phyloP scores from a whole-genome alignment of 2,113 vertebrate genomes.

The Noturus placidus region DNA sequence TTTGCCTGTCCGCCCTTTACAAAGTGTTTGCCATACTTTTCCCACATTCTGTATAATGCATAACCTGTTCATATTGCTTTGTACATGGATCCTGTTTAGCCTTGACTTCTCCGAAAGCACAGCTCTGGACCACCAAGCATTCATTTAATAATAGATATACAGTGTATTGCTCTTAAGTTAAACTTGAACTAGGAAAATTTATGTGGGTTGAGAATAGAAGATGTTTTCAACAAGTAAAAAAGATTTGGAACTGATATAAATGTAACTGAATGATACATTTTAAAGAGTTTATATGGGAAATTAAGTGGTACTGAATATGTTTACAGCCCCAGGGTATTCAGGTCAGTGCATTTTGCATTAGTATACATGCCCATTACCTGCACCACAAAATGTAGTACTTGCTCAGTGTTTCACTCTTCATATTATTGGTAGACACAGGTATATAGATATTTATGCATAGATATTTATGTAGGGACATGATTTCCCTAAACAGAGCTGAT shows the following conservation, averaged over 20 bases:
- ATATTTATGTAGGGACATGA: not conserved
- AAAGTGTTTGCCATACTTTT: not conserved
- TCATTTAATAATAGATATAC: not conserved
- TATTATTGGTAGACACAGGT: not conserved
- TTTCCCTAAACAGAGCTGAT: slow-evolving; percentile 6
- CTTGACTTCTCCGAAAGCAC: not conserved
- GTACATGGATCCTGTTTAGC: not conserved
- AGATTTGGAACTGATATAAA: not conserved
- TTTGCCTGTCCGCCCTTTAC: not conserved
- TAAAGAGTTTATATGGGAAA: not conserved
- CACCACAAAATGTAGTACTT: not conserved
- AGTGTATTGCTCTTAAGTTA: not conserved
- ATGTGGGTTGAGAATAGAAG: not conserved
- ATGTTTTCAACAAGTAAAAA: too few species aligned
- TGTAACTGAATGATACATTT: not conserved
- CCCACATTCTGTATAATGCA: not conserved
- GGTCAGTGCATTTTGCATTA: not conserved
- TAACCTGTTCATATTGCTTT: not conserved
- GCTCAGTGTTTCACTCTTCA: not conserved
- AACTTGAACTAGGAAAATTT: not conserved
- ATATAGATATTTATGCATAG: too few species aligned
- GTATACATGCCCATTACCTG: not conserved
- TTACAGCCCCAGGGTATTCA: not conserved
- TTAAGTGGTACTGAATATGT: not conserved
- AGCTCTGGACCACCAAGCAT: not conserved